phyloP scores from a whole-genome alignment of 2,113 vertebrate species.

The Chrysochloris asiatica region DNA sequence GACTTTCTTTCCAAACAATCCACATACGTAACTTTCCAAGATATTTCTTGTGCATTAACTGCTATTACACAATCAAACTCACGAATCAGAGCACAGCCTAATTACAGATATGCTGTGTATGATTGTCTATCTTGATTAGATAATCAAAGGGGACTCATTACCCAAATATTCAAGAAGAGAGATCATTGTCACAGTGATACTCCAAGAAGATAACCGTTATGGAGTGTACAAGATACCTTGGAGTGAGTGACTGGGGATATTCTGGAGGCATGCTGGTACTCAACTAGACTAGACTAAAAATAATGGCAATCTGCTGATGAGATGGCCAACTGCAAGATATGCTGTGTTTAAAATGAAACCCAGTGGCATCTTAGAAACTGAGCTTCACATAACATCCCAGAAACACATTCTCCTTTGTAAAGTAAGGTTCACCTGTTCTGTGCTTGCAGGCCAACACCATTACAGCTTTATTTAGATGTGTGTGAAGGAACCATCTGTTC shows the following conservation, averaged over 20 bases:
- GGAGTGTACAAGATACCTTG: background rate
- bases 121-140: conserved; percentile 28
- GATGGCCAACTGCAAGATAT: background rate
- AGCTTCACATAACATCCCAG: conserved; percentile 50
- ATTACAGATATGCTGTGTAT: background rate
- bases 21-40: background rate
- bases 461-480: conserved; percentile 77
- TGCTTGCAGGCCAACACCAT: conserved; percentile 52
- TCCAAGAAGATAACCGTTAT: background rate
- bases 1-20: background rate
- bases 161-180: background rate
- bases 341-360: conserved; percentile 59
- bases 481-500: conserved; percentile 75
- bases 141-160: background rate
- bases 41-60: background rate
- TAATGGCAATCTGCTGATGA: background rate
- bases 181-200: background rate
- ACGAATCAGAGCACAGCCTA: conserved; percentile 17
- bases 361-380: background rate
- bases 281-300: background rate
- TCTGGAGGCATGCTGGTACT: background rate
- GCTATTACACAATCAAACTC: background rate
- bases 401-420: conserved; percentile 63
- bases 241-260: background rate
- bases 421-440: conserved; percentile 61